These are phyloP conservation scores for Leptopilina syphax DNA, from an alignment of 2,888 invertebrate species.

Conservation along the genomic window DNA sequence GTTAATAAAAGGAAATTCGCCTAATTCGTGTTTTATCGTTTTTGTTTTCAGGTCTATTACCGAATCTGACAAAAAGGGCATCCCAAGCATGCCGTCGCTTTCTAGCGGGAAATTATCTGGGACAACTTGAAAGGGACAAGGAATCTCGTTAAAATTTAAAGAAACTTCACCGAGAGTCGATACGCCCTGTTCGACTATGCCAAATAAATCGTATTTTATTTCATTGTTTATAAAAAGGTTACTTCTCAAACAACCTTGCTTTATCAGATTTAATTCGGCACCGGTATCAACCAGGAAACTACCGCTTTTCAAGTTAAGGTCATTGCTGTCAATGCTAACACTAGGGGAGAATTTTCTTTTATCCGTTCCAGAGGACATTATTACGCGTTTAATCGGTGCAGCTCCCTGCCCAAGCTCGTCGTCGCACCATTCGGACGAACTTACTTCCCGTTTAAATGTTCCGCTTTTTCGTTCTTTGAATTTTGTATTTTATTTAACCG, in stretches of 20 bases:
- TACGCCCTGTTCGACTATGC: neutral
- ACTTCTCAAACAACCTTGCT: neutral
- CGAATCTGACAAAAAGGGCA: neutral
- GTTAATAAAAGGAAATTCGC: neutral
- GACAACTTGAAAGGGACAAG: neutral
- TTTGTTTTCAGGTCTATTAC: neutral
- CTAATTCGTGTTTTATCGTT: neutral
- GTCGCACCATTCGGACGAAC: conserved; percentile 5
- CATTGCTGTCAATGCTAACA: neutral
- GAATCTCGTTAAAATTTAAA: neutral
- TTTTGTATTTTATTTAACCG: neutral
- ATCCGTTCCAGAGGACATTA: neutral
- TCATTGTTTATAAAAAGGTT: neutral
- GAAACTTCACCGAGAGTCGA: neutral
- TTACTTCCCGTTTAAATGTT: neutral
- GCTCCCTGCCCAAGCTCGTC: neutral
- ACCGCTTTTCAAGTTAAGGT: neutral
- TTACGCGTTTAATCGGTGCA: neutral
- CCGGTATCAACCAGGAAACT: neutral
- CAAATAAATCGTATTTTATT: neutral
- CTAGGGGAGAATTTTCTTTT: neutral
- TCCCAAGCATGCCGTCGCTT: neutral
- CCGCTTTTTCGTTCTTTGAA: neutral
- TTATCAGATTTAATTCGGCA: neutral
- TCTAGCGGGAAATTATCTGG: neutral